Evolutionary conservation across 2,113 vertebrate genomes (phyloP), one percentile per base, ranked within the genome.

Genomic region (Catagonus wagneri): DNA sequence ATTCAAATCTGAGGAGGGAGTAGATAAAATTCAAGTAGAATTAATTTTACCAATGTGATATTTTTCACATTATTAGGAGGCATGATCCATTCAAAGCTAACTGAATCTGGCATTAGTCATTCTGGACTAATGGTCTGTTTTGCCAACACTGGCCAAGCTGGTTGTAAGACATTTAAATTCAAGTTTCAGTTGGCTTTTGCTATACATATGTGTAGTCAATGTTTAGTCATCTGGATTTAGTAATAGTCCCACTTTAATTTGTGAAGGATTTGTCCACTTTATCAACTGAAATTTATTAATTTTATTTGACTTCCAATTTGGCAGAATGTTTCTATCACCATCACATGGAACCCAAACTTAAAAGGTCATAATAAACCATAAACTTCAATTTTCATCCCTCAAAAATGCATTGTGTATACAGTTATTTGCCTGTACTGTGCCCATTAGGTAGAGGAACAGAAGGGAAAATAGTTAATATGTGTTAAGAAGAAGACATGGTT

Each of bases 241-340:
- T 61, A 85, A 92, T 27, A 93, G 90, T 88, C 25, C 90, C 80
- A 65, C 71, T 92, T 95, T 93, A 96, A 96, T 94, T 88, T 93
- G 52, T 58, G 76, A 97, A 95, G 94, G 80, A 96, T 87, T 83
- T 92, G 63, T 95, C 61, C 56, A 94, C 75, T 97, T 87, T 89
- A 92, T 96, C 88, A 96, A 97, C 50, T 89, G 75, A 84, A 96
- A 97, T 89, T 96, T 93, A 94, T 87, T 96, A 80, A 96, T 87
- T 83, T 93, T 87, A 71, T 72, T 76, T 94, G 71, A 83, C 60
- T 92, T 96, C 60, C 34, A 50, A 66, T n/a, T 84, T 96, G 95
- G 91, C 86, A 89, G 32, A 29, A 6, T 52, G 19, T 81, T 91
- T 86, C 54, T 54, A 81, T 44, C 19, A 44, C 9, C 23, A 44